Percentiles rank a stretch among this genome's conserved stretches.
These are phyloP conservation scores for Peromyscus eremicus DNA, from an alignment of 2,797 vertebrate genomes.

Conservation along the genomic window DNA sequence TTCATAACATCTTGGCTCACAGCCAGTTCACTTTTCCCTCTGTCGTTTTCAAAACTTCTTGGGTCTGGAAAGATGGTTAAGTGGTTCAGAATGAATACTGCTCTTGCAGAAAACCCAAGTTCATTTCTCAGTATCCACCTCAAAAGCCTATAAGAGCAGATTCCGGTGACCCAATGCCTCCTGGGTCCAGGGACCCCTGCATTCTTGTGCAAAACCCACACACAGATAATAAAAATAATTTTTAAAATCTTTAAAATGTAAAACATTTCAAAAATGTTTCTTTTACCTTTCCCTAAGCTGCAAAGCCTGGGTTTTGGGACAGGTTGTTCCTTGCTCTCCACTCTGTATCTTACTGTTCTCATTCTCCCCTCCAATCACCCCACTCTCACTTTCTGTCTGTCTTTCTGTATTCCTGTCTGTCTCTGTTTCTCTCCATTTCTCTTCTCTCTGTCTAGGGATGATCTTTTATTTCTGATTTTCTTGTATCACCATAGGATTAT, in stretches of 20 bases:
- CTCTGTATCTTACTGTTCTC: not conserved
- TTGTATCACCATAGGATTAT: not conserved
- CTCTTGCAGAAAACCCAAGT: not conserved
- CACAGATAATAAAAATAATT: no score
- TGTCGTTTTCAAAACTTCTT: not conserved
- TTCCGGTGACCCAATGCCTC: fast-evolving
- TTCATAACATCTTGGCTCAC: not conserved
- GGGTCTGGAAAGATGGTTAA: no score
- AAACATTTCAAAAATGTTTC: not conserved
- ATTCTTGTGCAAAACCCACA: not conserved
- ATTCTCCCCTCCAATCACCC: no score
- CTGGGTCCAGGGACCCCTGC: no score
- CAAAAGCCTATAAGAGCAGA: no score
- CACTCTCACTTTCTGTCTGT: not conserved
- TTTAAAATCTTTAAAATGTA: not conserved
- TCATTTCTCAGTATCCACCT: not conserved
- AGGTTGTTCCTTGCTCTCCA: not conserved
- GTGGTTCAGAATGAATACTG: not conserved
- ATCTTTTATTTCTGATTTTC: not conserved
- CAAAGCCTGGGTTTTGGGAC: not conserved
- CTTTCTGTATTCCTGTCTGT: not conserved
- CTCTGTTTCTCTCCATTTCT: not conserved
- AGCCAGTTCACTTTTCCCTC: not conserved
- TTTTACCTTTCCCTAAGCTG: not conserved
- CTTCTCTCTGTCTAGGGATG: not conserved